phyloP scores from a whole-genome alignment of 2,113 vertebrate genomes.

The Ailuropoda melanoleuca region DNA sequence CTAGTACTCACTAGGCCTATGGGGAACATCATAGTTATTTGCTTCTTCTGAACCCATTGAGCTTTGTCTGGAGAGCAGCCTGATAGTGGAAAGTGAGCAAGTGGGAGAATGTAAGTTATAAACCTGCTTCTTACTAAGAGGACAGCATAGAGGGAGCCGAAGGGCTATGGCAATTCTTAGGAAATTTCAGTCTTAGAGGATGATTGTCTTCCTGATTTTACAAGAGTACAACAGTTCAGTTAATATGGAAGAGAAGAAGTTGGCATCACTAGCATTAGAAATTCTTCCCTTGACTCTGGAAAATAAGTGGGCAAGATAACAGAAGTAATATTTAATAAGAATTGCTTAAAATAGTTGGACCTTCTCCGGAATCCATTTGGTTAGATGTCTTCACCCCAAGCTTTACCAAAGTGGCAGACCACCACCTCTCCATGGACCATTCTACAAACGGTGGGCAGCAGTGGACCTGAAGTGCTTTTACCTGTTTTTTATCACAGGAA shows the following conservation, averaged over 20 bases:
- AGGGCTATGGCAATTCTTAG: no score
- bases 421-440: accelerated
- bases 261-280: not conserved
- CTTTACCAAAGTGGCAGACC: not conserved
- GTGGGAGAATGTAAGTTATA: not conserved
- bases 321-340: not conserved
- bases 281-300: not conserved
- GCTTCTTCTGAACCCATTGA: not conserved
- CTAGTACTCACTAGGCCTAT: not conserved
- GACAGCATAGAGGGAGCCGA: not conserved
- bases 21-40: not conserved
- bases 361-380: not conserved
- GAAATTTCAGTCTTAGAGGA: not conserved
- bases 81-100: not conserved
- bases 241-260: not conserved
- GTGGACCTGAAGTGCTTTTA: not conserved
- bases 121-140: not conserved
- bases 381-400: not conserved
- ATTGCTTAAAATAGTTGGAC: not conserved
- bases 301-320: not conserved
- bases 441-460: not conserved
- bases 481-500: not conserved
- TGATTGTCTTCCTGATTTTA: not conserved
- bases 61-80: not conserved
- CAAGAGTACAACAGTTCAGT: not conserved